Percentiles rank a stretch among this genome's conserved stretches.
Evolutionary conservation across 2,888 invertebrate genomes (phyloP).

Genomic region (Cerceris ruficornis): DNA sequence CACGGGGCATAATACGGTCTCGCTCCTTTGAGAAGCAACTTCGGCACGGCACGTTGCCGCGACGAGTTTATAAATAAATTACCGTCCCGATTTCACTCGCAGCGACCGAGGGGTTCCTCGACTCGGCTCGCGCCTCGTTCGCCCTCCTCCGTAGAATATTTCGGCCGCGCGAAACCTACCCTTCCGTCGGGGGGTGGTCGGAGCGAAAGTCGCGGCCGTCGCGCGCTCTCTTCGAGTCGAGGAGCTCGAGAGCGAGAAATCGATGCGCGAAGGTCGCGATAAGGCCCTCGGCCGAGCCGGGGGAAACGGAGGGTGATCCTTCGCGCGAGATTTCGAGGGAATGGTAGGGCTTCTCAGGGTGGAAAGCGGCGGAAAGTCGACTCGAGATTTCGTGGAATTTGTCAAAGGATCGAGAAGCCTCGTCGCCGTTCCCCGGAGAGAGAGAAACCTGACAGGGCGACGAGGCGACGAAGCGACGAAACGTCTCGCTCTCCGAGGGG

Average conservation of each 20-base stretch:
- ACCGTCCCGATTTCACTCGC: slow-evolving; percentile 28
- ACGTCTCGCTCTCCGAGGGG: not conserved
- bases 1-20: slow-evolving; percentile 33
- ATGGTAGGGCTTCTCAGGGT: too few relatives aligned
- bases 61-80: slow-evolving; percentile 50
- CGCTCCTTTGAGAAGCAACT: slow-evolving; percentile 50
- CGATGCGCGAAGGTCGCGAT: too few relatives aligned
- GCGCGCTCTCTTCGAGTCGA: too few relatives aligned
- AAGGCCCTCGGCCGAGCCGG: too few relatives aligned
- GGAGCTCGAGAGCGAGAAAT: too few relatives aligned
- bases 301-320: too few relatives aligned
- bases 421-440: not conserved
- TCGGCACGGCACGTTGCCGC: slow-evolving; percentile 28
- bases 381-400: not conserved
- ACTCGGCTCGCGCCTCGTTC: not conserved
- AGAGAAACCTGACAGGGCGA: not conserved
- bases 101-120: not conserved
- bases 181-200: too few relatives aligned
- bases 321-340: too few relatives aligned
- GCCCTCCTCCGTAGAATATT: too few relatives aligned
- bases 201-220: too few relatives aligned
- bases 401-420: not conserved
- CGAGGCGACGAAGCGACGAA: not conserved
- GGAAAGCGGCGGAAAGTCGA: too few relatives aligned
- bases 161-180: too few relatives aligned